Evolutionary conservation across 2,797 vertebrate species (phyloP), one percentile per base, ranked within the genome.

Genomic region (Gephyroberyx darwinii): DNA sequence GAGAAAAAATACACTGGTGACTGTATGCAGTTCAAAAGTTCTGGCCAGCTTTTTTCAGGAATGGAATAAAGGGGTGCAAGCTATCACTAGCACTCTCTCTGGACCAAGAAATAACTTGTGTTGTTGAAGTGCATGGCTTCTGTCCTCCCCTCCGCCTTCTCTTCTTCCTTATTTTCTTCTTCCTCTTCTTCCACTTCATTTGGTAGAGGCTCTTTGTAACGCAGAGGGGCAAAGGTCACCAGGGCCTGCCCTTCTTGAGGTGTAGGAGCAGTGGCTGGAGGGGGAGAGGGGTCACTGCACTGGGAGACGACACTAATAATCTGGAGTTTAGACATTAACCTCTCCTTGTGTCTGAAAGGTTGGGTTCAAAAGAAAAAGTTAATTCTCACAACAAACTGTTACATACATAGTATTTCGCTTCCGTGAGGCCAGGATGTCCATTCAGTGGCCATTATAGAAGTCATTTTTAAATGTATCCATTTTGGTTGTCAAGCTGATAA

Each of bases 41-140:
- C 14, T 6, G 20, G 16, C 1, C 43, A 1, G 5, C 4, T 35
- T 20, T 22, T 41, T 37, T 54, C 33, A 19, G 37, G 33, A 39
- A 60, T 4, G 5, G 12, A 22, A 60, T 37, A 39, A 3, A 6
- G 37, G 2, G 37, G 8, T 4, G 26, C 5, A n/a, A n/a, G 39
- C 19, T 22, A 17, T 30, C 22, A 9, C 54, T 17, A 19, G 59
- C 17, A 63, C 43, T 83, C 45, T 17, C 22, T 75, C 50, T 65
- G 66, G 14, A 88, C 62, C 10, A 91, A 77, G 74, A 95, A 94
- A 79, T 94, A 95, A 74, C 89, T 92, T 51, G 82, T 85, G 75
- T 94, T 94, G 76, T 89, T 90, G 51, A 94, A 92, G 56, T 92
- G 83, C 63, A 89, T 67, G 6, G 76, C 50, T 14, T 91, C 85